phyloP scores from a whole-genome alignment of 2,113 vertebrate species.

The Lanius ludovicianus region DNA sequence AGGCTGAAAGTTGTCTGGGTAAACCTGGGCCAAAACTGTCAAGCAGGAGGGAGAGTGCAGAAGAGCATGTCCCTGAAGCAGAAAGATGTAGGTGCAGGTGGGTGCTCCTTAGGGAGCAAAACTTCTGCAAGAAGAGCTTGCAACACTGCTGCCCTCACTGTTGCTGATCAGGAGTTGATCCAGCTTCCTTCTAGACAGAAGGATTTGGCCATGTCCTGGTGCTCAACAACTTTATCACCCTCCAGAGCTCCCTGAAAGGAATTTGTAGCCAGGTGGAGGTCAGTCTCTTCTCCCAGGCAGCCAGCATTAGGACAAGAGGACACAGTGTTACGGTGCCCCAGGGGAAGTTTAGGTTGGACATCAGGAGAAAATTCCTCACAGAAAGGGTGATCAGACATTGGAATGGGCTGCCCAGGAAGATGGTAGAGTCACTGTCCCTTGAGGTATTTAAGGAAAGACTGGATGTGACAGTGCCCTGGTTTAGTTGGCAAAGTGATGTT shows the following conservation, averaged over 20 bases:
- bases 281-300: background rate
- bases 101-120: background rate
- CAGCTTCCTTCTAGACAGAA: background rate
- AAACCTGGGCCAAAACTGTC: background rate
- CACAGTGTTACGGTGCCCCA: accelerated
- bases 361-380: background rate
- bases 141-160: background rate
- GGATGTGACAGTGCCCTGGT: background rate
- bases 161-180: background rate
- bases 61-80: background rate
- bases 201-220: background rate
- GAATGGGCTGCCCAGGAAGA: background rate
- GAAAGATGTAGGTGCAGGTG: background rate
- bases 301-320: accelerated
- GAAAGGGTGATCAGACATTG: background rate
- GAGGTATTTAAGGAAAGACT: background rate
- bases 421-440: background rate
- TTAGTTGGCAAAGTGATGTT: background rate
- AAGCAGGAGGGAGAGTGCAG: background rate
- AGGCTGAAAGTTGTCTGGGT: background rate
- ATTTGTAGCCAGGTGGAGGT: background rate
- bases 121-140: background rate
- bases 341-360: background rate
- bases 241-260: background rate
- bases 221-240: background rate